Evolutionary conservation across 2,797 vertebrate species (phyloP).

Genomic region (Hephaestus fuliginosus): DNA sequence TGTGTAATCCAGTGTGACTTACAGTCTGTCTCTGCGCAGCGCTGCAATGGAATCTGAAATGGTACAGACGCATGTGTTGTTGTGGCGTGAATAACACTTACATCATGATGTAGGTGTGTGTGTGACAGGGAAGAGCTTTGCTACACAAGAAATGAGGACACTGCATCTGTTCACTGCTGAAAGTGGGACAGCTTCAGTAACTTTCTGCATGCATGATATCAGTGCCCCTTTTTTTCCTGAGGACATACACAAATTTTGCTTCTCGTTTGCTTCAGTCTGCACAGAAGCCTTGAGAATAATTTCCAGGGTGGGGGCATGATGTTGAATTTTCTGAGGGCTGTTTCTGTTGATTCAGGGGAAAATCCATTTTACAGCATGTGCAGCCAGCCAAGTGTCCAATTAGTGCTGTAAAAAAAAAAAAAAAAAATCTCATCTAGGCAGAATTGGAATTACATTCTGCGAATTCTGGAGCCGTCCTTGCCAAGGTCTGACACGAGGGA

Average conservation of each 20-base stretch:
- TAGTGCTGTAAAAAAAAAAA: slow-evolving; percentile 71
- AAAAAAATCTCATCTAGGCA: slow-evolving; percentile 44
- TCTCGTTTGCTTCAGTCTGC: slow-evolving; percentile 11
- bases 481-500: slow-evolving; percentile 75
- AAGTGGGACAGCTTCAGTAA: slow-evolving; percentile 62
- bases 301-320: slow-evolving; percentile 41
- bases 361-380: slow-evolving; percentile 76
- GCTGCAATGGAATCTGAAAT: slow-evolving; percentile 68
- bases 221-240: slow-evolving; percentile 10
- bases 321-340: slow-evolving; percentile 57
- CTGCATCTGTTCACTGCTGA: slow-evolving; percentile 59
- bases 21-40: slow-evolving; percentile 54
- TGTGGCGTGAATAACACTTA: slow-evolving; percentile 75
- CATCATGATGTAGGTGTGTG: slow-evolving; percentile 77
- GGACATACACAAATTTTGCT: slow-evolving; percentile 29
- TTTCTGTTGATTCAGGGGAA: slow-evolving; percentile 80
- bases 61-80: slow-evolving; percentile 69
- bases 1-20: slow-evolving; percentile 60
- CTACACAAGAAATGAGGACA: slow-evolving; percentile 61
- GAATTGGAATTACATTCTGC: slow-evolving; percentile 71
- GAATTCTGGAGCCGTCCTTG: slow-evolving; percentile 67
- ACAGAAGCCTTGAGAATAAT: slow-evolving; percentile 52
- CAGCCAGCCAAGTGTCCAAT: slow-evolving; percentile 78
- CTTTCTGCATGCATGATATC: slow-evolving; percentile 20
- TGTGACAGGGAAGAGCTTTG: slow-evolving; percentile 63